phyloP scores from a whole-genome alignment of 2,797 vertebrate genomes.

The Paguma larvata region DNA sequence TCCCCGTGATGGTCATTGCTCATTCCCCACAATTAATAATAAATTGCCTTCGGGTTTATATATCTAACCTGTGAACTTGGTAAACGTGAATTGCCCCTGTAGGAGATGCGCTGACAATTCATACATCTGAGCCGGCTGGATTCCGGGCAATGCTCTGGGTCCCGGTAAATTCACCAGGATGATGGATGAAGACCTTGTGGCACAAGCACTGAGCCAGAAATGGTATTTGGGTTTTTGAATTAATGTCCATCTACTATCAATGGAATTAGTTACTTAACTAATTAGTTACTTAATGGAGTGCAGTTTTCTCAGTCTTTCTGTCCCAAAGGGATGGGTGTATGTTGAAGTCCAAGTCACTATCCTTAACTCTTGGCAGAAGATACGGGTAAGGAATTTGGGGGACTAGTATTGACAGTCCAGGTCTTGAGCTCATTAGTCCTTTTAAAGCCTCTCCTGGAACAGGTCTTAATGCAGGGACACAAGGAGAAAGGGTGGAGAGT shows the following conservation, averaged over 20 bases:
- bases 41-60: background rate
- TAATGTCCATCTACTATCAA: background rate
- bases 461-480: background rate
- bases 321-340: background rate
- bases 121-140: background rate
- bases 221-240: constrained; percentile 62
- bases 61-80: background rate
- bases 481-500: background rate
- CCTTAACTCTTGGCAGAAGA: background rate
- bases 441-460: background rate
- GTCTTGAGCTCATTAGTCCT: background rate
- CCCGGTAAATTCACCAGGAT: constrained; percentile 24
- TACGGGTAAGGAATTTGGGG: background rate
- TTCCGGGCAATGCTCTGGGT: background rate
- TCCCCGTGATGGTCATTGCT: background rate
- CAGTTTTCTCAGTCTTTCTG: background rate
- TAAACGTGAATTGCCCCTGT: constrained; percentile 13
- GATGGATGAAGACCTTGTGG: constrained; percentile 48
- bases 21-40: background rate
- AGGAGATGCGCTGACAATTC: constrained; percentile 49
- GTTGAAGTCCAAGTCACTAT: background rate
- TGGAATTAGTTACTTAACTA: background rate
- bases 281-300: background rate
- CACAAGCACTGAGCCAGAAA: background rate
- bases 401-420: background rate